Conservation (phyloP, 2,797 vertebrate genomes). For the Allenopithecus nigroviridis region DNA sequence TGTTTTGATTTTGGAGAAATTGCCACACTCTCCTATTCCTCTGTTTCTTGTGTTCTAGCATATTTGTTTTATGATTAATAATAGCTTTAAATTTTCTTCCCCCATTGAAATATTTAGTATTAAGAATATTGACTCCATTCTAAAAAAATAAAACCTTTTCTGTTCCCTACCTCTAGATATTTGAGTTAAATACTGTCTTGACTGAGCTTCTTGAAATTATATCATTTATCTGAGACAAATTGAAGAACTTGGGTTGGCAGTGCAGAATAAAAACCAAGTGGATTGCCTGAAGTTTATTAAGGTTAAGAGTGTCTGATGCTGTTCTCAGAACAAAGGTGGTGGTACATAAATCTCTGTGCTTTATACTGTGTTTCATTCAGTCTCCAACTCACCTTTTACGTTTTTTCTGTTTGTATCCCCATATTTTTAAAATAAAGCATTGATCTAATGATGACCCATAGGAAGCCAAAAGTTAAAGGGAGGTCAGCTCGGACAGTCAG, state of each 20-base stretch:
- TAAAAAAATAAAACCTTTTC: not conserved
- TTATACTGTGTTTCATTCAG: not conserved
- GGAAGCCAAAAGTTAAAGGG: not conserved
- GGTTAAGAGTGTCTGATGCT: not conserved
- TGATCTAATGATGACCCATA: not conserved
- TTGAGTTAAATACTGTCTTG: conserved; percentile 13
- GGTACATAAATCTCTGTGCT: not conserved
- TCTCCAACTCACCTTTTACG: not conserved
- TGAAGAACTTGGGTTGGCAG: not conserved
- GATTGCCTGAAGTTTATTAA: not conserved
- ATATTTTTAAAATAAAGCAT: not conserved
- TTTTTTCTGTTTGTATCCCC: not conserved
- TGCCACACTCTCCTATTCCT: not conserved
- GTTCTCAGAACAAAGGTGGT: not conserved
- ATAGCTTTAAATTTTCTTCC: not conserved
- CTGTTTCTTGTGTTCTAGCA: not conserved
- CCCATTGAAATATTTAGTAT: not conserved
- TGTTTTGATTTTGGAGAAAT: not conserved
- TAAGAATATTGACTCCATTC: not conserved
- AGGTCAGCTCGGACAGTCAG: not conserved
- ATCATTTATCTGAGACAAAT: not conserved
- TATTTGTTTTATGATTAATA: not conserved
- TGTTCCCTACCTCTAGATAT: not conserved
- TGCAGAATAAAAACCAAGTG: not conserved
- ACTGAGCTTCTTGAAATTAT: not conserved